Percentiles rank a stretch among this genome's conserved stretches.
Evolutionary conservation across 2,888 invertebrate genomes (phyloP).

Genomic region (Oscheius sp.): DNA sequence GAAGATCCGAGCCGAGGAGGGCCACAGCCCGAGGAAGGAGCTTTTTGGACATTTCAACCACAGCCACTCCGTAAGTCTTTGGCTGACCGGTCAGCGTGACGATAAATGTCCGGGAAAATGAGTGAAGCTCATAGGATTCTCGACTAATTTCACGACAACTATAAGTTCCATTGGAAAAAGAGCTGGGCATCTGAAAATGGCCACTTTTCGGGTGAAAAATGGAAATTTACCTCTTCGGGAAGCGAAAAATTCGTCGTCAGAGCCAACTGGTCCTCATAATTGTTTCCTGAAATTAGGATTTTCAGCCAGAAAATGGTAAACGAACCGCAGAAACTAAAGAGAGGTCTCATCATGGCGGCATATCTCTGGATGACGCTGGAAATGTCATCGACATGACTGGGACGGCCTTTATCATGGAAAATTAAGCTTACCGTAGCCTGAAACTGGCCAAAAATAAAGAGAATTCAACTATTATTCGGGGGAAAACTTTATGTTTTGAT

Average conservation of each 20-base stretch:
- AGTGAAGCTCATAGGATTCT: conserved; percentile 10
- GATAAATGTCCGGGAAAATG: not conserved
- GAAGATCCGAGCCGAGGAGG: not conserved
- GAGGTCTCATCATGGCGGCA: too few species aligned
- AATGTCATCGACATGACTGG: too few species aligned
- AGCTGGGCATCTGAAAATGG: not conserved
- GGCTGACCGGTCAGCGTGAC: not conserved
- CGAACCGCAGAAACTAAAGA: too few species aligned
- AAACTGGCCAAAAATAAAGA: too few species aligned
- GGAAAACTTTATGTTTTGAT: too few species aligned
- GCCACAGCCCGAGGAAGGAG: not conserved
- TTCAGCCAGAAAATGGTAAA: not conserved
- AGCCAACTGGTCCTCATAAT: not conserved
- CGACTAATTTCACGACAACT: not conserved
- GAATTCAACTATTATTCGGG: too few species aligned
- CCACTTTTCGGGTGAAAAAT: not conserved
- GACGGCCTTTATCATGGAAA: too few species aligned
- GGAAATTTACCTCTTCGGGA: conserved; percentile 3
- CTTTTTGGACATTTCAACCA: conserved; percentile 17
- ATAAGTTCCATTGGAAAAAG: not conserved
- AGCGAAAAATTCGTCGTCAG: too few species aligned
- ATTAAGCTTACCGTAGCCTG: too few species aligned
- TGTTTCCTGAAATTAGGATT: not conserved
- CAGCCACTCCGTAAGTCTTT: not conserved
- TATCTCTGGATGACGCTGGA: too few species aligned